Percentiles rank a stretch among this genome's conserved stretches.
phyloP scores from a whole-genome alignment of 2,797 vertebrate species.

The Sebastes trivittatus region DNA sequence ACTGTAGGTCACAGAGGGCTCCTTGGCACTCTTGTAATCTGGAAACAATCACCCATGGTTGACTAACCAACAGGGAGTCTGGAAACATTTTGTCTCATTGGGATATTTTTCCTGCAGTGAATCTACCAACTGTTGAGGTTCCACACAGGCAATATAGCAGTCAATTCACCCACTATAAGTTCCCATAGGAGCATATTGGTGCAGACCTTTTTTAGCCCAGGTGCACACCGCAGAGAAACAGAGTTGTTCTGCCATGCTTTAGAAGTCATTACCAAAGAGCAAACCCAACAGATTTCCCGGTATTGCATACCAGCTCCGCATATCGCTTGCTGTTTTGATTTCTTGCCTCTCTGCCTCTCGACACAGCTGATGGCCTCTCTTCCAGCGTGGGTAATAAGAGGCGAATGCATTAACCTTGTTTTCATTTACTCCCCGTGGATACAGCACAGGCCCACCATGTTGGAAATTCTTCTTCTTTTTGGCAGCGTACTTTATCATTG shows the following conservation, averaged over 20 bases:
- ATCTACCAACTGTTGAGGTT: constrained; percentile 23
- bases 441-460: constrained; percentile 55
- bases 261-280: constrained; percentile 66
- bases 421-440: constrained; percentile 83
- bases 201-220: constrained; percentile 25
- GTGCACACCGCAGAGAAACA: constrained; percentile 40
- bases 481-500: constrained; percentile 62
- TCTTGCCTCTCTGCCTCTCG: constrained; percentile 74
- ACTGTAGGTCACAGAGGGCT: constrained; percentile 60
- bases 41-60: constrained; percentile 70
- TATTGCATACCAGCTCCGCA: constrained; percentile 40
- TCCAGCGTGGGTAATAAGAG: constrained; percentile 80
- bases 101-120: constrained; percentile 39
- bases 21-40: constrained; percentile 66
- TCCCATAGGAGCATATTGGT: constrained; percentile 12
- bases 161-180: constrained; percentile 35
- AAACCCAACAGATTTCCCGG: constrained; percentile 61
- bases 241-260: constrained; percentile 47
- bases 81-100: constrained; percentile 46
- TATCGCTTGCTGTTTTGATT: constrained; percentile 76
- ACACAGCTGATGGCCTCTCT: constrained; percentile 73
- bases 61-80: constrained; percentile 51
- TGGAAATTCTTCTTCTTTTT: constrained; percentile 62
- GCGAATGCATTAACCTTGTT: constrained; percentile 86
- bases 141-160: constrained; percentile 26